Evolutionary conservation across 2,888 invertebrate species (phyloP).

Genomic region (Cerceris rybyensis): DNA sequence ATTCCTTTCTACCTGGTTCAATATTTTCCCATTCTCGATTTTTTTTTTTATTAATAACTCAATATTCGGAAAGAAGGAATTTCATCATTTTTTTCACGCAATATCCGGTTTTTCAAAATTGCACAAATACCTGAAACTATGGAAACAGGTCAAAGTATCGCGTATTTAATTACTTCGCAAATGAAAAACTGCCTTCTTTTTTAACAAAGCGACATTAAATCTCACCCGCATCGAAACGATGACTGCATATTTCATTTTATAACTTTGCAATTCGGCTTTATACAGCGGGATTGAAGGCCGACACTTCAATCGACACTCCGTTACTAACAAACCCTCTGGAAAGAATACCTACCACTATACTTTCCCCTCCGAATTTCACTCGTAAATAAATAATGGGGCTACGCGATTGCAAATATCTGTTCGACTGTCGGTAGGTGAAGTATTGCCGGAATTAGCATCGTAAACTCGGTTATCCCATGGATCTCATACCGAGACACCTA

Average conservation of each 20-base stretch:
- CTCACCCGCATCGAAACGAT: conserved; percentile 31
- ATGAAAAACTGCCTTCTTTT: conserved; percentile 13
- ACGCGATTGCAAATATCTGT: conserved; percentile 44
- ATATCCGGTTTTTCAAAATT: no score
- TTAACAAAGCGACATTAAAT: conserved; percentile 32
- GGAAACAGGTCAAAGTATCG: conserved; percentile 12
- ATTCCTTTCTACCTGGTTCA: no score
- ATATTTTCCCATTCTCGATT: no score
- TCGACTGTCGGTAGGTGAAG: conserved; percentile 39
- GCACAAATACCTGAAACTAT: conserved; percentile 22
- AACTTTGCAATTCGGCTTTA: conserved; percentile 27
- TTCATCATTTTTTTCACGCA: no score
- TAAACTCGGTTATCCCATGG: conserved; percentile 36
- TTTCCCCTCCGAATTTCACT: conserved; percentile 13
- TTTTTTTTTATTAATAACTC: no score
- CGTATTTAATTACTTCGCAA: conserved; percentile 31
- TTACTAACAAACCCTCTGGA: conserved; percentile 28
- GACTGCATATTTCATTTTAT: conserved; percentile 1
- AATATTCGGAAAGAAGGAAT: no score
- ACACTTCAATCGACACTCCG: conserved; percentile 24
- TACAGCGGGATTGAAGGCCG: conserved; percentile 4
- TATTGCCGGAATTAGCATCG: conserved; percentile 41
- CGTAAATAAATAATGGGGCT: conserved; percentile 47
- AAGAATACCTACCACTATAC: not conserved
- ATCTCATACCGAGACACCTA: conserved; percentile 9